These are phyloP conservation scores for Bombyx mori DNA, from an alignment of 1,140 invertebrate genomes.

Conservation along the genomic window ASM3026992v2 NC_085127.1:7340001-7340500, in stretches of 20 bases:
- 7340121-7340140: constrained; percentile 29
- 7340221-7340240: not conserved
- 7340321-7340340: no score
- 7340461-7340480: no score
- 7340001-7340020: no score
- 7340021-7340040: constrained; percentile 4
- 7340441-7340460: no score
- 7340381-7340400: no score
- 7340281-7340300: no score
- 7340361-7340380: no score
- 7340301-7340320: no score
- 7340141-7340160: constrained; percentile 5
- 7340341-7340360: no score
- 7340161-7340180: not conserved
- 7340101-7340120: constrained; percentile 49
- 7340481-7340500: no score
- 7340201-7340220: not conserved
- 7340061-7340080: constrained; percentile 35
- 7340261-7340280: not conserved
- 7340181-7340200: not conserved
- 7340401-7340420: no score
- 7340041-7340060: constrained; percentile 37
- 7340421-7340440: no score
- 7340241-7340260: not conserved
- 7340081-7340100: constrained; percentile 45